These are phyloP conservation scores for Pleuronectes platessa DNA, from an alignment of 2,113 vertebrate species.

Conservation along the genomic window DNA sequence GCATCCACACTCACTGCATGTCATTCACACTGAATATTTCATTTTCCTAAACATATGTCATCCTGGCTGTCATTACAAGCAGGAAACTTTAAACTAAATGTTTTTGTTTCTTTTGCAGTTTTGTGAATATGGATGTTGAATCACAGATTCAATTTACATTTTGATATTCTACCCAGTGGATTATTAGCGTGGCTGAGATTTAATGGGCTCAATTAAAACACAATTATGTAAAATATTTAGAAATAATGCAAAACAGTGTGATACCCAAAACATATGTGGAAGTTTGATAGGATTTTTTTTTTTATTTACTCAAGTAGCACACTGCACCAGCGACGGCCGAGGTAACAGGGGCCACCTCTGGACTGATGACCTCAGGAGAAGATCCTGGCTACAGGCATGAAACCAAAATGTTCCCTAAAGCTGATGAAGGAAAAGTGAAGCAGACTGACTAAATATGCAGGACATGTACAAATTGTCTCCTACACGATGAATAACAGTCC, in stretches of 20 bases:
- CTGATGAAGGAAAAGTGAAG: not conserved
- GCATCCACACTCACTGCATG: not conserved
- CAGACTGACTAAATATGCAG: not conserved
- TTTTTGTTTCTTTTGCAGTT: not conserved
- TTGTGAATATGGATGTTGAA: not conserved
- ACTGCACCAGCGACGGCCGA: not conserved
- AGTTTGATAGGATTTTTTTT: not conserved
- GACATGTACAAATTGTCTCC: not conserved
- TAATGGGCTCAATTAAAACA: not conserved
- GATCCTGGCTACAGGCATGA: not conserved
- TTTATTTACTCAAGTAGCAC: not conserved
- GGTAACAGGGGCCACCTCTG: not conserved
- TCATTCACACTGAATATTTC: not conserved
- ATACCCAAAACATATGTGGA: not conserved
- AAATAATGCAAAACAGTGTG: not conserved
- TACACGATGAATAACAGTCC: not conserved
- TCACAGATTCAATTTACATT: not conserved
- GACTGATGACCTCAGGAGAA: not conserved
- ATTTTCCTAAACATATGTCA: not conserved
- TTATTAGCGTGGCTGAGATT: not conserved
- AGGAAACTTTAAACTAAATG: not conserved
- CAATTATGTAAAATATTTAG: not conserved
- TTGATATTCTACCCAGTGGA: not conserved
- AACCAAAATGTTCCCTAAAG: not conserved
- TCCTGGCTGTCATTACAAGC: not conserved